These are phyloP conservation scores for Drosophila micromelanica DNA, from an alignment of 1,140 invertebrate species.

Conservation along the genomic window DNA sequence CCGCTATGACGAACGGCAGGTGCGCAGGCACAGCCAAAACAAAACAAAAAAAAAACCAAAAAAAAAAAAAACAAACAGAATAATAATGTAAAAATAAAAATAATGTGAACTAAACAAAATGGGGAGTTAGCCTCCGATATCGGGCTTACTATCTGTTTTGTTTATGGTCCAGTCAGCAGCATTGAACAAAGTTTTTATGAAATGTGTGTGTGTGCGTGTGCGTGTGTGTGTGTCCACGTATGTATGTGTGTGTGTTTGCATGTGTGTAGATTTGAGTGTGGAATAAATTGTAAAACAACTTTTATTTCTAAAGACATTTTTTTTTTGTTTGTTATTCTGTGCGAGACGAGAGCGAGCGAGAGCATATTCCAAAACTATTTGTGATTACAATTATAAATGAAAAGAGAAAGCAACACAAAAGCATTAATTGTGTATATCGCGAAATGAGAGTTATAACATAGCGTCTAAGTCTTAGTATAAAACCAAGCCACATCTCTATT, in stretches of 20 bases:
- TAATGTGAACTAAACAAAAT: constrained; percentile 1
- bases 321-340: constrained; percentile 21
- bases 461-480: constrained; percentile 53
- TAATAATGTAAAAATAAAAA: constrained; percentile 10
- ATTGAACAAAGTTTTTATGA: constrained; percentile 61
- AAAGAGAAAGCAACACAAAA: constrained; percentile 63
- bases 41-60: constrained; percentile 15
- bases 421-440: constrained; percentile 57
- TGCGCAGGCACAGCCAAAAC: constrained; percentile 33
- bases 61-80: constrained; percentile 17
- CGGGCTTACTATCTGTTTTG: constrained; percentile 33
- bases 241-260: constrained; percentile 9
- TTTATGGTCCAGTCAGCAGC: constrained; percentile 46
- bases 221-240: constrained; percentile 28
- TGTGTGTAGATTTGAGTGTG: constrained; percentile 4
- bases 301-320: constrained; percentile 24
- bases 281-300: constrained; percentile 6
- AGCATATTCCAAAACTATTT: constrained; percentile 83
- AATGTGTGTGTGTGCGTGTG: constrained; percentile 9
- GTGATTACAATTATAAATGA: constrained; percentile 79
- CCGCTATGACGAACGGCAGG: constrained; percentile 37
- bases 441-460: constrained; percentile 49
- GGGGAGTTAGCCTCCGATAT: constrained; percentile 19
- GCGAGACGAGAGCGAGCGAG: constrained; percentile 31
- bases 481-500: constrained; percentile 41